A percentile compares a stretch with the other conserved stretches of the same genome.
phyloP scores from a whole-genome alignment of 2,888 invertebrate species.

The Agonopterix heracliana region DNA sequence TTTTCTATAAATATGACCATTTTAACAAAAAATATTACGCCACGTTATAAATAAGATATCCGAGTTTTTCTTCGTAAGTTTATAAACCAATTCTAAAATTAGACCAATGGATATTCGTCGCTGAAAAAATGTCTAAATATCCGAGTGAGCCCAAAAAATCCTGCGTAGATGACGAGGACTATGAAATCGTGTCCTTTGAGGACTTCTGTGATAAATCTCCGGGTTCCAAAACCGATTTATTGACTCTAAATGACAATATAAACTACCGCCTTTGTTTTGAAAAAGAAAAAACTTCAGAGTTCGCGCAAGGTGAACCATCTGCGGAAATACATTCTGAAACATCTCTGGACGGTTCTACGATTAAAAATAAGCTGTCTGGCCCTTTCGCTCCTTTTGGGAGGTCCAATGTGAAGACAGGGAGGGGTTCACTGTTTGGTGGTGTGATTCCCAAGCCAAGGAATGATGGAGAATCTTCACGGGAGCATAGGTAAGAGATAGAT shows the following conservation, averaged over 20 bases:
- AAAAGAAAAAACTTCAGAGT: slow-evolving; percentile 45
- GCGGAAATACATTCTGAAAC: slow-evolving; percentile 55
- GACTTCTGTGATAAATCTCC: slow-evolving; percentile 76
- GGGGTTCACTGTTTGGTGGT: slow-evolving; percentile 51
- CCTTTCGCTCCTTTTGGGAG: slow-evolving; percentile 61
- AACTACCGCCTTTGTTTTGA: slow-evolving; percentile 70
- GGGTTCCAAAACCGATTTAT: slow-evolving; percentile 70
- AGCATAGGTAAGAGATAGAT: slow-evolving; percentile 52
- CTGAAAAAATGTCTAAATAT: slow-evolving; percentile 60
- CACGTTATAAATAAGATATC: no score
- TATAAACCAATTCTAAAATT: neutral
- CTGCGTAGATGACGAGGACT: slow-evolving; percentile 59
- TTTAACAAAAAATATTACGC: no score
- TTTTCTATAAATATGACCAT: no score
- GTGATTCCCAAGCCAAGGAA: slow-evolving; percentile 50
- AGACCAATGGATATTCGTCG: neutral
- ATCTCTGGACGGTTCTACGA: slow-evolving; percentile 50
- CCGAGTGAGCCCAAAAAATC: slow-evolving; percentile 62
- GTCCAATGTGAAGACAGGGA: slow-evolving; percentile 35
- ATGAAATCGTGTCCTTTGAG: slow-evolving; percentile 76
- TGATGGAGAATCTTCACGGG: slow-evolving; percentile 48
- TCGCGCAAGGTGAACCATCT: slow-evolving; percentile 51
- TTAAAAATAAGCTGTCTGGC: slow-evolving; percentile 40
- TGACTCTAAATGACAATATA: slow-evolving; percentile 71
- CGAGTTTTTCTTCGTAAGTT: no score